phyloP scores from a whole-genome alignment of 2,113 vertebrate species.

The Limnothrissa miodon region DNA sequence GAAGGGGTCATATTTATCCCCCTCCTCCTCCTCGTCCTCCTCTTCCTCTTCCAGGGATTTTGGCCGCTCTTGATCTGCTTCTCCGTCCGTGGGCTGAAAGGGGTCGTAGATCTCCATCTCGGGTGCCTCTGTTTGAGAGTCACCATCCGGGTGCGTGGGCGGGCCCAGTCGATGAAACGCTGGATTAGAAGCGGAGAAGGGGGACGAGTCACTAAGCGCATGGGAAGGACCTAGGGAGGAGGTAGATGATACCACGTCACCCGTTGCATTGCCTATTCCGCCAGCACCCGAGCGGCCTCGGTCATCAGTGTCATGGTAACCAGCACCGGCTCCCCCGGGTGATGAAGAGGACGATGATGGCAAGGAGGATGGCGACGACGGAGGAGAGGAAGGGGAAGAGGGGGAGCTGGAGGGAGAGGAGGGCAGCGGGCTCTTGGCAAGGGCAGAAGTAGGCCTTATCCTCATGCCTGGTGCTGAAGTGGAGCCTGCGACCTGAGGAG shows the following conservation, averaged over 20 bases:
- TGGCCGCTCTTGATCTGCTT: slow-evolving; percentile 50
- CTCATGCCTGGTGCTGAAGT: slow-evolving; percentile 56
- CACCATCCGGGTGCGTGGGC: slow-evolving; percentile 27
- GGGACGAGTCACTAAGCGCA: slow-evolving; percentile 22
- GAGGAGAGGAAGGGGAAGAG: slow-evolving; percentile 63
- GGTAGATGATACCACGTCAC: slow-evolving; percentile 61
- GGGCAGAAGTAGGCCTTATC: slow-evolving; percentile 48
- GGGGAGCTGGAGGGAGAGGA: slow-evolving; percentile 59
- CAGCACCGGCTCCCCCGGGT: slow-evolving; percentile 45
- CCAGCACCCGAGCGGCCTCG: slow-evolving; percentile 33
- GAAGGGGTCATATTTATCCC: slow-evolving; percentile 91
- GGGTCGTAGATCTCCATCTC: slow-evolving; percentile 81
- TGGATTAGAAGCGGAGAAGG: slow-evolving; percentile 33
- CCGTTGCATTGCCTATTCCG: slow-evolving; percentile 47
- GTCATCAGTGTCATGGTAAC: slow-evolving; percentile 55
- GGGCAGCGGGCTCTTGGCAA: slow-evolving; percentile 59
- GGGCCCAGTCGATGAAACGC: slow-evolving; percentile 34
- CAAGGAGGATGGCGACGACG: slow-evolving; percentile 59
- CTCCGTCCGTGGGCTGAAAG: slow-evolving; percentile 82
- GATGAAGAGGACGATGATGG: slow-evolving; percentile 57
- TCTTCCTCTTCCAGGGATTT: slow-evolving; percentile 46
- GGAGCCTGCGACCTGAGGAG: slow-evolving; percentile 56
- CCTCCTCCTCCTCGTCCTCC: slow-evolving; percentile 67
- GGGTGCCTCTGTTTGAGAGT: slow-evolving; percentile 42
- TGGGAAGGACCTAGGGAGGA: slow-evolving; percentile 51